Evolutionary conservation across 2,888 invertebrate genomes (phyloP).

Genomic region (Heliconius hortense): DNA sequence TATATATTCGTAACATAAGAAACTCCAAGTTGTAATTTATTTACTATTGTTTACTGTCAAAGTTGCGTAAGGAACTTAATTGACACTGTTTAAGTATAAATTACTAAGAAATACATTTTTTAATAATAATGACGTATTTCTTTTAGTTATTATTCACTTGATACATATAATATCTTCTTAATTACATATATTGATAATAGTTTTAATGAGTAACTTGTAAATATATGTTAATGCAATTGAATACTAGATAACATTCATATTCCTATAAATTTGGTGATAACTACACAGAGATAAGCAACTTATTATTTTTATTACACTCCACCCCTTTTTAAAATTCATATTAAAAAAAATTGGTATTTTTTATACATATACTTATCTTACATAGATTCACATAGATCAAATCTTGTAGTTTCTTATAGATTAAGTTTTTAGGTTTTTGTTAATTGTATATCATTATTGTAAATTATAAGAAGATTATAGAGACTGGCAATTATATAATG

Average conservation of each 20-base stretch:
- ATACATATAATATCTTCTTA: neutral
- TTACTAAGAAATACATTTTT: neutral
- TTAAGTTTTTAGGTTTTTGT: neutral
- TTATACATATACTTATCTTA: neutral
- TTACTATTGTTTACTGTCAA: neutral
- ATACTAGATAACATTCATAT: neutral
- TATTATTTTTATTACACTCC: neutral
- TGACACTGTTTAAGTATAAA: neutral
- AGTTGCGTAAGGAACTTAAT: slow-evolving; percentile 3
- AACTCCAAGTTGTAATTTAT: neutral
- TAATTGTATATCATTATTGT: neutral
- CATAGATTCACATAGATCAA: slow-evolving; percentile 2
- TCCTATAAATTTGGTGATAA: neutral
- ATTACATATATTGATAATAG: neutral
- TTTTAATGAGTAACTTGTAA: neutral
- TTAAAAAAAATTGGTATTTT: neutral
- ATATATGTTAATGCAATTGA: neutral
- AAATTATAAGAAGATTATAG: neutral
- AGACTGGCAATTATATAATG: no score
- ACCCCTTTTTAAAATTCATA: neutral
- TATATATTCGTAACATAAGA: neutral
- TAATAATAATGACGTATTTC: neutral
- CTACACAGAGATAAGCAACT: slow-evolving; percentile 7
- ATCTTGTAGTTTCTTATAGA: neutral
- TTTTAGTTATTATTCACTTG: neutral